Evolutionary conservation across 1,140 invertebrate species (phyloP), one percentile per base, ranked within the genome.

Genomic region (Brachionus paranguensis): DNA sequence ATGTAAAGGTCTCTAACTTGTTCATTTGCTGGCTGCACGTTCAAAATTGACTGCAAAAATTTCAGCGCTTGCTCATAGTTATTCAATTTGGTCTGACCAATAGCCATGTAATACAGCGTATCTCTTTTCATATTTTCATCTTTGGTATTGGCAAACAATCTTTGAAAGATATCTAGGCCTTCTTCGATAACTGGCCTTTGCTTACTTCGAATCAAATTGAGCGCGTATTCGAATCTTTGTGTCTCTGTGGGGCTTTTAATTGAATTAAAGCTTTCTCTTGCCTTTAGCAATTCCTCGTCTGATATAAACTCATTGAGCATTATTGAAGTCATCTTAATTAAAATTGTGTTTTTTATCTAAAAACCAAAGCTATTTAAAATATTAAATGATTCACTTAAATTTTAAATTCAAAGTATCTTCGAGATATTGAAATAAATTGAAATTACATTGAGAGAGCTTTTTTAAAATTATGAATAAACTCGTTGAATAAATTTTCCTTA

Each of bases 121-220:
- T 83, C 81, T n/a, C 81, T 27, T 72, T 83, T 83, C 27, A 70
- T 70, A 53, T 83, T 72, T 33, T 83, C 60, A 60, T 83, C 50
- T 68, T 55, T 47, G 20, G 64, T 83, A 11, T 45, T 83, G 27
- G 60, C 29, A 53, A 65, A 83, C 14, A 83, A 17, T n/a, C 29
- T 33, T 50, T 83, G 64, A 72, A 83, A 70, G 2, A 83, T 17
- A 2, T 70, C 24, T 8, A 83, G 10, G 2, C 81, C 81, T 83
- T 83, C 81, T 47, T 72, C 68, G 4, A 83, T 72, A 7, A 45
- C 43, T 24, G 37, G 12, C 17, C 24, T 41, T 3, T 12, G 78
- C 14, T 68, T 81, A 27, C 78, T 81, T n/a, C 78, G 14, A 14
- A 68, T 81, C 29, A 81, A 68, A 68, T 81, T 81, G 33, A 81